phyloP scores from a whole-genome alignment of 2,113 vertebrate genomes.

The Sander lucioperca region DNA sequence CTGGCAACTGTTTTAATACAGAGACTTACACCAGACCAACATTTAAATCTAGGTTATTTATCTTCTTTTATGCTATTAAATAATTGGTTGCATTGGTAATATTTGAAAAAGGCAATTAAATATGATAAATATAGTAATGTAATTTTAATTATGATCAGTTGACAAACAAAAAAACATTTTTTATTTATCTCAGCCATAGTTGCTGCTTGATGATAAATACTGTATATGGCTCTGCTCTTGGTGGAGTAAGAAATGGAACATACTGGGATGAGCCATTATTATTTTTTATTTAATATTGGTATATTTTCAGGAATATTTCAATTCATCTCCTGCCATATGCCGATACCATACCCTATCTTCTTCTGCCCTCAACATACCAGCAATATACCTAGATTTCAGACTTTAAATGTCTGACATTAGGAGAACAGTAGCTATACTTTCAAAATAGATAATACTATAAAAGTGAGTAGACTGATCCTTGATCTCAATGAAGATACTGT shows the following conservation, averaged over 20 bases:
- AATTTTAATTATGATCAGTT: conserved; percentile 3
- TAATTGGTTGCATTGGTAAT: not conserved
- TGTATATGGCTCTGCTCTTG: too few species aligned
- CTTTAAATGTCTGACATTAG: conserved; percentile 13
- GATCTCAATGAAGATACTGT: not conserved
- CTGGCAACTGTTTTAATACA: not conserved
- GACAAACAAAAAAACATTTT: not conserved
- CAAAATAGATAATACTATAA: conserved; percentile 1
- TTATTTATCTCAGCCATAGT: not conserved
- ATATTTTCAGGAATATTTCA: conserved; percentile 5
- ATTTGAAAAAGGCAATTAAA: not conserved
- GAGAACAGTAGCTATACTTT: not conserved
- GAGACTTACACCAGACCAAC: not conserved
- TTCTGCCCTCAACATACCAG: not conserved
- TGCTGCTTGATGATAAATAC: conserved; percentile 1
- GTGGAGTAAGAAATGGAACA: not conserved
- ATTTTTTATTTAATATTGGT: not conserved
- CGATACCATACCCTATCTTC: not conserved
- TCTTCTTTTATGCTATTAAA: not conserved
- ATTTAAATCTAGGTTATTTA: not conserved
- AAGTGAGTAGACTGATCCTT: not conserved
- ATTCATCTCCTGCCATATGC: not conserved
- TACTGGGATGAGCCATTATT: not conserved
- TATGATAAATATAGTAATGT: too few species aligned
- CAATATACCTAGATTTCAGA: not conserved